Evolutionary conservation across 2,888 invertebrate species (phyloP).

Genomic region (Macrosiphum euphorbiae): DNA sequence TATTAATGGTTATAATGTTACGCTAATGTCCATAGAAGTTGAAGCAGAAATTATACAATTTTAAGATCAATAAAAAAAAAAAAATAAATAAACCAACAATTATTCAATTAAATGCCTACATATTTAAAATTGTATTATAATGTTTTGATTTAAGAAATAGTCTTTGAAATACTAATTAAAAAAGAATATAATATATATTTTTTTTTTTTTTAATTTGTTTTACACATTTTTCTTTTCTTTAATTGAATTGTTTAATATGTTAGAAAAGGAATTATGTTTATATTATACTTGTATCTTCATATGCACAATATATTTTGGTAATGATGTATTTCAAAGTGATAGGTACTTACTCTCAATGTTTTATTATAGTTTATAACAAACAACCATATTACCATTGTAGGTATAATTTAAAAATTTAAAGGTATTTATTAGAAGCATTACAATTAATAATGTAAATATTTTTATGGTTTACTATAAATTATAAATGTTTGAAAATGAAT

Average conservation of each 20-base stretch:
- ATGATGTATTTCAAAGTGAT: not conserved
- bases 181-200: not conserved
- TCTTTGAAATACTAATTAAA: not conserved
- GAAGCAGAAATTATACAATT: too few species aligned
- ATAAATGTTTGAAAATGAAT: not conserved
- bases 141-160: not conserved
- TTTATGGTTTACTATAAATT: not conserved
- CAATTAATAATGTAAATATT: not conserved
- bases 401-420: not conserved
- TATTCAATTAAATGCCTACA: not conserved
- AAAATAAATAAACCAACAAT: too few species aligned
- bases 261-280: not conserved
- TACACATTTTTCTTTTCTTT: not conserved
- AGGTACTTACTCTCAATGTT: too few species aligned
- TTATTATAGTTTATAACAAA: not conserved
- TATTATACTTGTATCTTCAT: not conserved
- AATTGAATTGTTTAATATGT: not conserved
- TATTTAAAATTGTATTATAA: not conserved
- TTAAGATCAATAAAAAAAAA: too few species aligned
- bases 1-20: too few species aligned
- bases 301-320: not conserved
- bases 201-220: not conserved
- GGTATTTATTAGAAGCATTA: not conserved
- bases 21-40: too few species aligned
- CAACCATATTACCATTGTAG: not conserved